These are phyloP conservation scores for Temnothorax nylanderi DNA, from an alignment of 1,140 invertebrate species.

Conservation along the genomic window DNA sequence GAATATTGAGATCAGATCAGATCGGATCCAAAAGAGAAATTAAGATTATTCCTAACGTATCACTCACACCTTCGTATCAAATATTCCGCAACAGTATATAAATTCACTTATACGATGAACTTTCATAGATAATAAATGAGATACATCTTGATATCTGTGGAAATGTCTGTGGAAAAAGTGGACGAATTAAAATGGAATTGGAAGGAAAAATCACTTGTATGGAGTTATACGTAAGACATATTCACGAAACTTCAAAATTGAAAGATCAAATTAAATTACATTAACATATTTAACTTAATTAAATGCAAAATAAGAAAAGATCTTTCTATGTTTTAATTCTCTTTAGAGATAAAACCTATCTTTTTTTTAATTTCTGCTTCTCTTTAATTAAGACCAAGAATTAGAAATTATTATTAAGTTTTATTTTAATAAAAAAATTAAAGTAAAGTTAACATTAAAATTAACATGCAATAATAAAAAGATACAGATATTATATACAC, in stretches of 20 bases:
- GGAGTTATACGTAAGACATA: not conserved
- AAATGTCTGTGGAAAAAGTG: not conserved
- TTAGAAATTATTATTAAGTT: not conserved
- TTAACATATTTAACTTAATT: not conserved
- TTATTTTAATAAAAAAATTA: not conserved
- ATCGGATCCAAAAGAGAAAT: not conserved
- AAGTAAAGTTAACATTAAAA: constrained; percentile 16
- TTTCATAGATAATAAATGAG: not conserved
- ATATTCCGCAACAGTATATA: constrained; percentile 7
- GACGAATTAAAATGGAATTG: constrained; percentile 14
- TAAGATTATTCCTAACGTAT: not conserved
- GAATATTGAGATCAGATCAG: not conserved
- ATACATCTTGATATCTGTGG: not conserved
- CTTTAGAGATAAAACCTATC: not conserved
- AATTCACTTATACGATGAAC: not conserved
- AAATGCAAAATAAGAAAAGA: not conserved
- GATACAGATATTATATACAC: not conserved
- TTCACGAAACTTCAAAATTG: not conserved
- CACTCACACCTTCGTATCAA: constrained; percentile 6
- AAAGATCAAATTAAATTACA: not conserved
- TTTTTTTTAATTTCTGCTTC: not conserved
- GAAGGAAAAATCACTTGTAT: not conserved
- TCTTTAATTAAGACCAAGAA: not conserved
- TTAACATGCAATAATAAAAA: not conserved
- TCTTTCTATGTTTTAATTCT: not conserved